Evolutionary conservation across 2,888 invertebrate genomes (phyloP).

Genomic region (Galerucella nymphaeae): DNA sequence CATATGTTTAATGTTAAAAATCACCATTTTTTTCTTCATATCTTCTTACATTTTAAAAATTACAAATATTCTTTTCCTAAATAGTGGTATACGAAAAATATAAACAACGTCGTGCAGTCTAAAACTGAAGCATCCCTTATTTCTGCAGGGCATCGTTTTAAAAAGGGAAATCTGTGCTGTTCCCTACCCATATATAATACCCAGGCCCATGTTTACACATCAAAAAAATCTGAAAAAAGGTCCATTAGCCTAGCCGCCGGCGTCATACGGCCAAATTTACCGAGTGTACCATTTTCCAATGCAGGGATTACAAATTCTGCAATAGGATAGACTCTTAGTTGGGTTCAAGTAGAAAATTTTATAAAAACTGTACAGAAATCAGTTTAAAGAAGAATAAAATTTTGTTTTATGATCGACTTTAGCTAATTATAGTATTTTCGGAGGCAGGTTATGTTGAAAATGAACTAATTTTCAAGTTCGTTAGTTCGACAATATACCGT

Average conservation of each 20-base stretch:
- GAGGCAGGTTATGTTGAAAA: conserved; percentile 30
- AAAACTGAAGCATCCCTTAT: conserved; percentile 30
- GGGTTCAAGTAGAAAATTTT: too few species aligned
- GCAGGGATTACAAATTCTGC: conserved; percentile 6
- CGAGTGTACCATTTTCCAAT: conserved; percentile 26
- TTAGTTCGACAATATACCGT: conserved; percentile 37
- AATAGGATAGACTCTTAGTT: neutral
- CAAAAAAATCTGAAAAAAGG: conserved; percentile 38
- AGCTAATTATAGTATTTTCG: neutral
- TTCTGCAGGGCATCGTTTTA: conserved; percentile 35
- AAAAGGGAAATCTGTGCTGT: conserved; percentile 29
- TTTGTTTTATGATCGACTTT: too few species aligned
- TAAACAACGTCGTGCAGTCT: conserved; percentile 28
- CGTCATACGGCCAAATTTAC: conserved; percentile 42
- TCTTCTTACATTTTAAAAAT: too few species aligned
- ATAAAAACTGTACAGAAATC: too few species aligned
- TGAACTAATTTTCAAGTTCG: conserved; percentile 39
- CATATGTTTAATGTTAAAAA: too few species aligned
- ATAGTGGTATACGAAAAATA: neutral
- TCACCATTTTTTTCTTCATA: too few species aligned
- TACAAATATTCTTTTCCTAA: too few species aligned
- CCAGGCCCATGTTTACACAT: conserved; percentile 37
- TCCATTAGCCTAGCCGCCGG: conserved; percentile 45
- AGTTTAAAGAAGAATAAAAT: too few species aligned
- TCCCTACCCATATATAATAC: conserved; percentile 31